These are phyloP conservation scores for Isichthys henryi DNA, from an alignment of 2,113 vertebrate genomes.

Conservation along the genomic window DNA sequence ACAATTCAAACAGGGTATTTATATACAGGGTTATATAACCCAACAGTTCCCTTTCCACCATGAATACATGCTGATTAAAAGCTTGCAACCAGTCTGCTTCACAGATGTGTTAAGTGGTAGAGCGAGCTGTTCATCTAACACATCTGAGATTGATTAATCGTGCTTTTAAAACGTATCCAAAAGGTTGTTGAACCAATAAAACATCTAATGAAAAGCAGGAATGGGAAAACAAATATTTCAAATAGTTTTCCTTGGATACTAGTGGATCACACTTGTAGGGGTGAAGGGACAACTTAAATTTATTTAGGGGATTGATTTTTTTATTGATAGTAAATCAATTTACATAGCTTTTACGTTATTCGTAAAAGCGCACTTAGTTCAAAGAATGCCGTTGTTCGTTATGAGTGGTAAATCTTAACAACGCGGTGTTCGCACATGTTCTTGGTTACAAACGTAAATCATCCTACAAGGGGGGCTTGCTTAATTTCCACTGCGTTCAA, in stretches of 20 bases:
- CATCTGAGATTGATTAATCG: conserved; percentile 34
- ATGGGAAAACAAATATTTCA: background rate
- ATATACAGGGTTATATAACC: background rate
- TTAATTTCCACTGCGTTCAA: background rate
- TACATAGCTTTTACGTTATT: background rate
- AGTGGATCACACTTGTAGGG: background rate
- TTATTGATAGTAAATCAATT: background rate
- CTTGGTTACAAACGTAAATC: background rate
- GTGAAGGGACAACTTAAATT: background rate
- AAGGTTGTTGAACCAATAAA: background rate
- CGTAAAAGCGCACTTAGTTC: background rate
- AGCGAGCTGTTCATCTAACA: background rate
- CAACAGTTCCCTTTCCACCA: background rate
- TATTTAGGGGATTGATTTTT: background rate
- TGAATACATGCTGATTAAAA: background rate
- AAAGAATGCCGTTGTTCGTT: background rate
- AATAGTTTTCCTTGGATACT: background rate
- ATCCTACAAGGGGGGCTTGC: background rate
- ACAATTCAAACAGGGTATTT: background rate
- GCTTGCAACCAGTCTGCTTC: conserved; percentile 21
- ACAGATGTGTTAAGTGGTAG: conserved; percentile 32
- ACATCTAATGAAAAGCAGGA: background rate
- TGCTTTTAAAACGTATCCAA: background rate
- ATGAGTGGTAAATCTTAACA: background rate
- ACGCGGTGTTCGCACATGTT: background rate